These are phyloP conservation scores for Epistrophe eligans DNA, from an alignment of 2,888 invertebrate genomes.

Conservation along the genomic window DNA sequence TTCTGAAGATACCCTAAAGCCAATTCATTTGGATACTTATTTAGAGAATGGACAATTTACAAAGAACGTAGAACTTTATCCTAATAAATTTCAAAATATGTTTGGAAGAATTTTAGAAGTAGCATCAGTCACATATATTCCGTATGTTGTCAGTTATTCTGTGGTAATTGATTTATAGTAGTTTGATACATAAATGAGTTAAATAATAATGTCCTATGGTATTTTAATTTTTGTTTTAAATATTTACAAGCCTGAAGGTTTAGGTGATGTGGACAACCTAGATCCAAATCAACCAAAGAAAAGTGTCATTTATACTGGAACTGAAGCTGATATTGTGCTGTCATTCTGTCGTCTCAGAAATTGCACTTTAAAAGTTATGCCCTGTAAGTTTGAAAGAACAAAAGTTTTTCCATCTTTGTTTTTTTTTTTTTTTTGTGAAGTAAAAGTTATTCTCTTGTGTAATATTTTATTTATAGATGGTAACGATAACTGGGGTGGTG, in stretches of 20 bases:
- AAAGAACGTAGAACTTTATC: constrained; percentile 81
- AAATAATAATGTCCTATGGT: too few species aligned
- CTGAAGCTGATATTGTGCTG: constrained; percentile 80
- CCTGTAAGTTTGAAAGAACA: constrained; percentile 79
- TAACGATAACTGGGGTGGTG: constrained; percentile 81
- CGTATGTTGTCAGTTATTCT: constrained; percentile 82
- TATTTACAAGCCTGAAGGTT: constrained; percentile 78
- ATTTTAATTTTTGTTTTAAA: too few species aligned
- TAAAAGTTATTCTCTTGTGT: not conserved
- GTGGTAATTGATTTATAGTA: constrained; percentile 78
- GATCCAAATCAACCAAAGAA: constrained; percentile 77
- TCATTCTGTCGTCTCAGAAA: constrained; percentile 81
- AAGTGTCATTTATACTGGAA: constrained; percentile 79
- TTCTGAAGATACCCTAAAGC: constrained; percentile 80
- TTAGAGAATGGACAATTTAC: constrained; percentile 80
- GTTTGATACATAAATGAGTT: not conserved
- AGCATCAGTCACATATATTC: constrained; percentile 82
- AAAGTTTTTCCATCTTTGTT: not conserved
- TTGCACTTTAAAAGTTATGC: constrained; percentile 80
- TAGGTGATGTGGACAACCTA: constrained; percentile 80
- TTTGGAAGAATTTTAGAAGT: constrained; percentile 80
- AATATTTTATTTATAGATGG: constrained; percentile 78
- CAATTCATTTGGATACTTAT: constrained; percentile 81
- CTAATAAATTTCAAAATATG: constrained; percentile 82
- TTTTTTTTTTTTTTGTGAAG: not conserved